Evolutionary conservation across 2,888 invertebrate genomes (phyloP), one percentile per base, ranked within the genome.

Genomic region (Habrosyne pyritoides): DNA sequence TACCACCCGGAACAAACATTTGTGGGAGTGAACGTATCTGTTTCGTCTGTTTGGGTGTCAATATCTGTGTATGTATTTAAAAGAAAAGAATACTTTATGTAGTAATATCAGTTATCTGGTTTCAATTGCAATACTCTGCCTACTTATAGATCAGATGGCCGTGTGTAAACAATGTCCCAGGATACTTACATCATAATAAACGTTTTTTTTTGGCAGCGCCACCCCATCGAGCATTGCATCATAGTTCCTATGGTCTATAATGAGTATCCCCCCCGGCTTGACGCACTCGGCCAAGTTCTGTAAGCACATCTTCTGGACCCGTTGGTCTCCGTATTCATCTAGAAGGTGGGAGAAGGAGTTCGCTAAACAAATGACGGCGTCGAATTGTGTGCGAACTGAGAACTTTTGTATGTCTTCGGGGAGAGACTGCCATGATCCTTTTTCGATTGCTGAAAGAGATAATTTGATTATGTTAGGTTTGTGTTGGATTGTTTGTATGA

Each of bases 331-430:
- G 66, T 87, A 94, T 53, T 95, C 94, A 77, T 98, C 97, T 67
- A 97, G 94, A 75, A 98, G 94, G 88, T 98, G 98, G 54, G 98
- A 97, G 83, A 98, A 98, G 1, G 98, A 98, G 86, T 98, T 98
- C 50, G 98, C 98, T 53, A 98, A 90, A 78, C 98, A 98, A 63
- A 98, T 95, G 30, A 98, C 97, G 0, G 98, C 98, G 87, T 98
- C 98, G 78, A 97, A 98, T 54, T 95, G 94, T 12, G 93, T 93
- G 3, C 93, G 94, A 0, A 95, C 93, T 0, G 94, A 75, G 62
- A 94, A 89, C 1, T 89, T 72, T 52, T 94, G 88, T 26, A 98
- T 94, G 76, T 98, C 97, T 42, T 95, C 94, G 3, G 95, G 94
- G 2, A 98, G 81, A 0, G 96, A 96, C 69, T 98, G 87, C 98